A percentile compares a stretch with the other conserved stretches of the same genome.
These are phyloP conservation scores for Criorhina ranunculi DNA, from an alignment of 2,888 invertebrate genomes.

Conservation along the genomic window DNA sequence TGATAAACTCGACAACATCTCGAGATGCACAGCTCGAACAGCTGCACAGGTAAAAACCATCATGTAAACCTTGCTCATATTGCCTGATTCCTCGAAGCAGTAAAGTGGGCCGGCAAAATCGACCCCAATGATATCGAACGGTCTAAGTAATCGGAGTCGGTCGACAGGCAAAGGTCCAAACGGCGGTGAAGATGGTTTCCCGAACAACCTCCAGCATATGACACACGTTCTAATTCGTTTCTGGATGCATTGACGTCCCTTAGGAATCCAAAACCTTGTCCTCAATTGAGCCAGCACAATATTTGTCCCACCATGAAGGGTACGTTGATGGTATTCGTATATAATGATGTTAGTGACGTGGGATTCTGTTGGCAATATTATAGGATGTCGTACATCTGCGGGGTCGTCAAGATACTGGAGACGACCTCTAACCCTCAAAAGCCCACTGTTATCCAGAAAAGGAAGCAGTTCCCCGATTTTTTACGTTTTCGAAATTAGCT, in stretches of 20 bases:
- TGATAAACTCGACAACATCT: conserved; percentile 4
- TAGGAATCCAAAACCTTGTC: conserved; percentile 16
- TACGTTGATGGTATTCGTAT: conserved; percentile 7
- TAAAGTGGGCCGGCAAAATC: conserved; percentile 21
- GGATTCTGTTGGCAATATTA: conserved; percentile 12
- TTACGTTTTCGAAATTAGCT: conserved; percentile 3
- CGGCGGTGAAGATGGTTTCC: conserved; percentile 5
- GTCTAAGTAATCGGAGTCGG: conserved; percentile 16
- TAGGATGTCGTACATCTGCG: conserved; percentile 14
- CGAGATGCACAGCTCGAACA: conserved; percentile 14
- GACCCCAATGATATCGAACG: conserved; percentile 18
- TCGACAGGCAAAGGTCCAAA: conserved; percentile 12
- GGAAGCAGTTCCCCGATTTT: conserved; percentile 20
- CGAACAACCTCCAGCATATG: conserved; percentile 12
- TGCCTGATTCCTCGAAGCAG: conserved; percentile 1
- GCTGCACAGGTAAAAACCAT: conserved; percentile 30
- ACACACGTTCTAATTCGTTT: not conserved
- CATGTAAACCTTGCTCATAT: not conserved
- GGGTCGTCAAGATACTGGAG: conserved; percentile 19
- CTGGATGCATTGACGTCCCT: not conserved
- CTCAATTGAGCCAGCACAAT: conserved; percentile 7
- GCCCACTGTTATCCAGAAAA: conserved; percentile 9
- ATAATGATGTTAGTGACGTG: conserved; percentile 1
- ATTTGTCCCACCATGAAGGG: conserved; percentile 24
- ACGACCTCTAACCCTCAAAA: conserved; percentile 10